A percentile compares a stretch with the other conserved stretches of the same genome.
These are phyloP conservation scores for Cinara cedri DNA, from an alignment of 2,888 invertebrate species.

Conservation along the genomic window DNA sequence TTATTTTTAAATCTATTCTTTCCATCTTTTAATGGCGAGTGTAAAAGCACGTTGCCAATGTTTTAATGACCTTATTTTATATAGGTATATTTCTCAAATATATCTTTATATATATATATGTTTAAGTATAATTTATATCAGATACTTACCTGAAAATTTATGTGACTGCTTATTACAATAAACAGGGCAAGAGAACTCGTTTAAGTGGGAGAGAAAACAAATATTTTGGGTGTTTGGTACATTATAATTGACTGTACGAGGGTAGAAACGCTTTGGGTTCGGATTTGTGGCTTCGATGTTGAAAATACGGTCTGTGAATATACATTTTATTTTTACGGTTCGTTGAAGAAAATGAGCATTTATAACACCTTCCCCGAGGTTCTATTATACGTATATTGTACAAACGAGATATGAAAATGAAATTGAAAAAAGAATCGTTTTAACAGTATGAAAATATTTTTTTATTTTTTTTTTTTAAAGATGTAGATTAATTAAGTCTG, in stretches of 20 bases:
- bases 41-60: background rate
- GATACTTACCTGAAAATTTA: conserved; percentile 52
- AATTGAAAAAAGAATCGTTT: conserved; percentile 35
- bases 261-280: conserved; percentile 37
- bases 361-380: conserved; percentile 28
- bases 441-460: background rate
- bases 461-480: background rate
- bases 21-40: background rate
- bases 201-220: conserved; percentile 29
- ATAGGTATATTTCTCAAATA: background rate
- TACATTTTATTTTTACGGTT: conserved; percentile 56
- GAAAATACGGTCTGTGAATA: conserved; percentile 46
- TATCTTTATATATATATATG: too few relatives aligned
- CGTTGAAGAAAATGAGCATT: conserved; percentile 54
- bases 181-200: conserved; percentile 26
- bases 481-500: background rate
- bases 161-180: conserved; percentile 46
- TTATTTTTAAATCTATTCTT: conserved; percentile 50
- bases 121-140: conserved; percentile 47
- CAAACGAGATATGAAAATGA: conserved; percentile 51
- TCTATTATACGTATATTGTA: background rate
- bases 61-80: conserved; percentile 36
- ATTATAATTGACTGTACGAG: conserved; percentile 52
- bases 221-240: conserved; percentile 43
- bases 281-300: conserved; percentile 54